Conservation (phyloP, 2,797 vertebrate genomes). For the Psittacula echo region DNA sequence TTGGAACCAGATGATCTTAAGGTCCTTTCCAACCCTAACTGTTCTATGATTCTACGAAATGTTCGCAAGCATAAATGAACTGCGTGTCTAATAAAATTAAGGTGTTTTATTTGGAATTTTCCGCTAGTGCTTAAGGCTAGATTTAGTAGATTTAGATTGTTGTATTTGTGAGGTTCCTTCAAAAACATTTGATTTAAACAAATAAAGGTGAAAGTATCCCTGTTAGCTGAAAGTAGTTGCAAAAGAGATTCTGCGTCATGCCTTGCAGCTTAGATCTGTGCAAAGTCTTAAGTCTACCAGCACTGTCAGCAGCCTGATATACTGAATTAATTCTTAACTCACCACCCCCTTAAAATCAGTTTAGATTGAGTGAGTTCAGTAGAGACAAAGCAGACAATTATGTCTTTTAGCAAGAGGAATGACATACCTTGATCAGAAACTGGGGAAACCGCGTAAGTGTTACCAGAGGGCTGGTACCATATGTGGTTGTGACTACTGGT, state of each 20-base stretch:
- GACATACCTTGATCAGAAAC: background rate
- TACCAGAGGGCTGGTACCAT: background rate
- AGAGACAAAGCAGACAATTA: background rate
- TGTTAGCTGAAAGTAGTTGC: background rate
- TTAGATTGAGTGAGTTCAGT: background rate
- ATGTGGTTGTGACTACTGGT: background rate
- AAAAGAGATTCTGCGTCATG: rapidly evolving
- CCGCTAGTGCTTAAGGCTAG: background rate
- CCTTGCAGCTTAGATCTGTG: background rate
- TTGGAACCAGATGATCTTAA: too few relatives aligned
- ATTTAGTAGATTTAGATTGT: background rate
- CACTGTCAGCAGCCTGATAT: background rate
- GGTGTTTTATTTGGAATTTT: background rate
- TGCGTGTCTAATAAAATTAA: background rate
- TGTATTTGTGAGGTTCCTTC: background rate
- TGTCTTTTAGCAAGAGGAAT: background rate
- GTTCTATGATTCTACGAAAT: background rate
- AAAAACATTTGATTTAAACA: background rate
- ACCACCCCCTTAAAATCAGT: background rate
- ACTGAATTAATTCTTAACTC: background rate
- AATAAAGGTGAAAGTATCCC: background rate
- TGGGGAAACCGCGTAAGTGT: background rate
- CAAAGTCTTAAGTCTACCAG: background rate
- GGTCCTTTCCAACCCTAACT: background rate
- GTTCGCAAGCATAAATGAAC: background rate